A percentile compares a stretch with the other conserved stretches of the same genome.
Conservation (phyloP, 1,140 invertebrate species). For the Portunus trituberculatus region DNA sequence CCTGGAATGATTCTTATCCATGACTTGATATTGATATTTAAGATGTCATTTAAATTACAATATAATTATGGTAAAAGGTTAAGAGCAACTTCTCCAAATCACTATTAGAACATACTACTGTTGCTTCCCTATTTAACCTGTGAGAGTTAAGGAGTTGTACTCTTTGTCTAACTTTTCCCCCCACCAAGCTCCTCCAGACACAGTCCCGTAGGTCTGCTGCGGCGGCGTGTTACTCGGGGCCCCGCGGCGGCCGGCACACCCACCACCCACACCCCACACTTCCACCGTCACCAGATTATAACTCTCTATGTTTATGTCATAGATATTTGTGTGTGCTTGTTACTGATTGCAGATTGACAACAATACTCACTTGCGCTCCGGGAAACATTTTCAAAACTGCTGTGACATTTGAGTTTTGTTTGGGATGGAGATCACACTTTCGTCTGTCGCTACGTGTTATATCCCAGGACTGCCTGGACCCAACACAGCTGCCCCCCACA, state of each 20-base stretch:
- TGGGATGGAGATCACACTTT: neutral
- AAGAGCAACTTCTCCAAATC: neutral
- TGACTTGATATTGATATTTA: no score
- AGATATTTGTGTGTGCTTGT: constrained; percentile 38
- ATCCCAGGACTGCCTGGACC: neutral
- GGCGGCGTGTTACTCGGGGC: neutral
- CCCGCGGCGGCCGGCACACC: neutral
- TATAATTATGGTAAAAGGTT: neutral
- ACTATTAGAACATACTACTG: no score
- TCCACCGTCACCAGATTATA: neutral
- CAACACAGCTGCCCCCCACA: neutral
- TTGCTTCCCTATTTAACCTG: neutral
- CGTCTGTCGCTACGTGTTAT: no score
- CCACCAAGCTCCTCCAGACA: neutral
- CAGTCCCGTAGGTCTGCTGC: neutral
- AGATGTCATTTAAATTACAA: no score
- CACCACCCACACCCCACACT: neutral
- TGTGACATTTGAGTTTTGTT: neutral
- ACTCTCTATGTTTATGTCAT: neutral
- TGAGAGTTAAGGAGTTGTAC: neutral
- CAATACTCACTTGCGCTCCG: neutral
- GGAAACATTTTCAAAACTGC: neutral
- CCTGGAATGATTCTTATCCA: neutral
- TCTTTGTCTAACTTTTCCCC: neutral
- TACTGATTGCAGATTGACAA: neutral